These are phyloP conservation scores for Albula goreensis DNA, from an alignment of 2,113 vertebrate genomes.

Conservation along the genomic window DNA sequence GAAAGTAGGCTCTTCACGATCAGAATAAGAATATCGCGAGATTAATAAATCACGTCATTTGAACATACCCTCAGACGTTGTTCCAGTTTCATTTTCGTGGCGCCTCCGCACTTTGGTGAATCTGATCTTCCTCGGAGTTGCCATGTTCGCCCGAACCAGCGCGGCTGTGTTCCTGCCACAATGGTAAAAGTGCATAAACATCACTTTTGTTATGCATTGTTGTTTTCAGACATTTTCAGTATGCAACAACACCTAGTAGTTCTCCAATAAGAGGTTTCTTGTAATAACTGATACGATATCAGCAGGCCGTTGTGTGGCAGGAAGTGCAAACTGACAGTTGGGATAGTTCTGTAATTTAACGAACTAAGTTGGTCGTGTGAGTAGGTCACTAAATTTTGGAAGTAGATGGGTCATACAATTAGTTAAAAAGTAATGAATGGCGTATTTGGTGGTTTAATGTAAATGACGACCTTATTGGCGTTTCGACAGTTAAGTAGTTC, in stretches of 20 bases:
- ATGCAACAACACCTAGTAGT: not conserved
- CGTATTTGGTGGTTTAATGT: no score
- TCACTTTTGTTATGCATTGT: not conserved
- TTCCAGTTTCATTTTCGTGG: constrained; percentile 9
- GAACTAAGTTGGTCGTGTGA: no score
- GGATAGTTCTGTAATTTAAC: no score
- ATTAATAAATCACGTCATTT: constrained; percentile 20
- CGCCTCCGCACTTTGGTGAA: constrained; percentile 73
- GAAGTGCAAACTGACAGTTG: no score
- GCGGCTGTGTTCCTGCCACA: constrained; percentile 74
- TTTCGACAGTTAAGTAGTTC: no score
- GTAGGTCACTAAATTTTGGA: no score
- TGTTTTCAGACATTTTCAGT: not conserved
- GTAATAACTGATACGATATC: constrained; percentile 55
- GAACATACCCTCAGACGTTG: not conserved
- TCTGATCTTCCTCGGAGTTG: constrained; percentile 86
- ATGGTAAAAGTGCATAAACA: constrained; percentile 71
- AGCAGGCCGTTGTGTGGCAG: constrained; percentile 49
- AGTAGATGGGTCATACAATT: no score
- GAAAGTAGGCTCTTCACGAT: no score
- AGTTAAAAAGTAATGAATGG: no score
- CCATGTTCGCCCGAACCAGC: constrained; percentile 78
- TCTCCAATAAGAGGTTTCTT: not conserved
- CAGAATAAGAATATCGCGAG: constrained; percentile 39
- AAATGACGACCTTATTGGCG: no score